phyloP scores from a whole-genome alignment of 2,797 vertebrate genomes.

The Galagoides demidoff region DNA sequence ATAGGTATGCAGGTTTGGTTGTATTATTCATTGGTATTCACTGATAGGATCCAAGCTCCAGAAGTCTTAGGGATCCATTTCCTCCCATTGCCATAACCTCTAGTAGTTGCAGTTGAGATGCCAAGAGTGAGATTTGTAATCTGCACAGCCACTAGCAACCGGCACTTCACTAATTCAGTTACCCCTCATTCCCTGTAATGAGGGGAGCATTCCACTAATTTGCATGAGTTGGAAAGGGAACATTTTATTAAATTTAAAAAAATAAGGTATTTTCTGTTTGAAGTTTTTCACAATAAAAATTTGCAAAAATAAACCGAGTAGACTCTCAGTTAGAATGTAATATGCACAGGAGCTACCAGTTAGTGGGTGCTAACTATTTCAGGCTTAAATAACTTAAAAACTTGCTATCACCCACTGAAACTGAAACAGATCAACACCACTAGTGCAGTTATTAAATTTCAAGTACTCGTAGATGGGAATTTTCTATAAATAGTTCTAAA shows the following conservation, averaged over 20 bases:
- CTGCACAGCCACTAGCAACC: neutral
- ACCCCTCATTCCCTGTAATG: neutral
- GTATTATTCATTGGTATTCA: neutral
- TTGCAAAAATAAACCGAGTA: neutral
- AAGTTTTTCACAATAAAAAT: neutral
- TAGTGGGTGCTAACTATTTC: slow-evolving; percentile 9
- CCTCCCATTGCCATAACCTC: neutral
- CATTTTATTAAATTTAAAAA: neutral
- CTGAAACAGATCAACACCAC: neutral
- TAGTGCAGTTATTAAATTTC: neutral
- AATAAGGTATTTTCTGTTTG: neutral
- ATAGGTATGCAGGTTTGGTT: neutral
- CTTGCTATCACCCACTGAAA: neutral
- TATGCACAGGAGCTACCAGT: neutral
- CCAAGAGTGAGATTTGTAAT: neutral
- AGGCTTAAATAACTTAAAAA: slow-evolving; percentile 2
- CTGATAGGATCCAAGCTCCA: neutral
- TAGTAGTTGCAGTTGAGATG: neutral
- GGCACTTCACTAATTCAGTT: neutral
- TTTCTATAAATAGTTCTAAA: neutral
- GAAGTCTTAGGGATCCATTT: neutral
- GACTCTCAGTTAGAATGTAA: neutral
- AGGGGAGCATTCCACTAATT: neutral
- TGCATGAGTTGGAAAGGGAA: neutral
- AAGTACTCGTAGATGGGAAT: neutral